phyloP scores from a whole-genome alignment of 2,888 invertebrate species.

The Habroteleia sp. region DNA sequence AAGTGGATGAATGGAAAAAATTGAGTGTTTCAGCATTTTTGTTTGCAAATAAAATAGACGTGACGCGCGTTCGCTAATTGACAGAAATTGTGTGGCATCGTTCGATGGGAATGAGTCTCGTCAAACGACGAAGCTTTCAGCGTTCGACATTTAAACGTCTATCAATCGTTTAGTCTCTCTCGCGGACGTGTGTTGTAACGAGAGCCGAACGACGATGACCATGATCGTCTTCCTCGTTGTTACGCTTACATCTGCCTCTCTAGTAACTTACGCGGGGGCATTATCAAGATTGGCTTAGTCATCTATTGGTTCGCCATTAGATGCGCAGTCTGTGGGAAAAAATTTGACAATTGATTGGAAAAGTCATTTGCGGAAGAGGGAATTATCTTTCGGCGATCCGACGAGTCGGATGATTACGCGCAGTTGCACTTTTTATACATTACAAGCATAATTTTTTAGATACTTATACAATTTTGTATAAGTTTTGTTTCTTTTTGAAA shows the following conservation, averaged over 20 bases:
- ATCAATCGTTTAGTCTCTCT: slow-evolving; percentile 61
- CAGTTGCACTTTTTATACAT: too few species aligned
- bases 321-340: slow-evolving; percentile 14
- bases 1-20: background rate
- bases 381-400: slow-evolving; percentile 24
- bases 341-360: slow-evolving; percentile 51
- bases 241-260: slow-evolving; percentile 23
- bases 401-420: background rate
- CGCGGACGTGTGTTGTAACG: slow-evolving; percentile 60
- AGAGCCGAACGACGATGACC: slow-evolving; percentile 59
- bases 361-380: slow-evolving; percentile 31
- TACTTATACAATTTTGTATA: too few species aligned
- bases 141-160: slow-evolving; percentile 65
- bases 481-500: too few species aligned
- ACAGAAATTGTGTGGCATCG: slow-evolving; percentile 62
- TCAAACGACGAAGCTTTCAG: slow-evolving; percentile 58
- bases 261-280: slow-evolving; percentile 23
- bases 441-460: too few species aligned
- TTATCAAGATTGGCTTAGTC: slow-evolving; percentile 53
- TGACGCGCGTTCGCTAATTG: slow-evolving; percentile 63
- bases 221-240: slow-evolving; percentile 53
- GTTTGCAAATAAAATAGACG: slow-evolving; percentile 27
- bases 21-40: slow-evolving; percentile 11
- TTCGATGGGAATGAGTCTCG: slow-evolving; percentile 58
- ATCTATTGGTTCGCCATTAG: slow-evolving; percentile 41